Conservation (phyloP, 2,888 invertebrate species). For the Nymphalis urticae region DNA sequence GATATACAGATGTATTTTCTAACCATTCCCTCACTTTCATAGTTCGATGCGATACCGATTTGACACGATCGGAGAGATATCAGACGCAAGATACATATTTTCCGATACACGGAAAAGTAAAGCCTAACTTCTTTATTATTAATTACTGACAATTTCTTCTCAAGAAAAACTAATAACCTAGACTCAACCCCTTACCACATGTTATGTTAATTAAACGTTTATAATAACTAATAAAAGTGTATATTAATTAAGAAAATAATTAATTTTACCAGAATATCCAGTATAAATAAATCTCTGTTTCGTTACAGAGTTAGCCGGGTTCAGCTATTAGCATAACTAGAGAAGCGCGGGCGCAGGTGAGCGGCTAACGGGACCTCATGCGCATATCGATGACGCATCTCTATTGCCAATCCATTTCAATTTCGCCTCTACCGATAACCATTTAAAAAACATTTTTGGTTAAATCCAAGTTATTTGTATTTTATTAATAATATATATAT, state of each 20-base stretch:
- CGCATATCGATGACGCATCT: constrained; percentile 53
- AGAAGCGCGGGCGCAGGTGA: constrained; percentile 78
- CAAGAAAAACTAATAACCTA: too few species aligned
- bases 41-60: too few species aligned
- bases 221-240: neutral
- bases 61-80: too few species aligned
- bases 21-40: too few species aligned
- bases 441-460: constrained; percentile 53
- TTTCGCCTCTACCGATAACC: constrained; percentile 54
- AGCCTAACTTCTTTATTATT: too few species aligned
- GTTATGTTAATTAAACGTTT: too few species aligned
- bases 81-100: too few species aligned
- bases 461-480: constrained; percentile 40
- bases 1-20: too few species aligned
- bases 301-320: constrained; percentile 57
- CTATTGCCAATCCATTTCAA: constrained; percentile 51
- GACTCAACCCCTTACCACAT: too few species aligned
- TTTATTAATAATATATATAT: constrained; percentile 53
- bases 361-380: constrained; percentile 69
- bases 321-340: constrained; percentile 77
- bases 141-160: too few species aligned
- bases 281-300: constrained; percentile 51
- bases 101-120: too few species aligned
- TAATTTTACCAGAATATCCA: constrained; percentile 25
- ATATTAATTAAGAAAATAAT: neutral